A percentile compares a stretch with the other conserved stretches of the same genome.
Conservation (phyloP, 2,888 invertebrate species). For the Monochamus alternatus region DNA sequence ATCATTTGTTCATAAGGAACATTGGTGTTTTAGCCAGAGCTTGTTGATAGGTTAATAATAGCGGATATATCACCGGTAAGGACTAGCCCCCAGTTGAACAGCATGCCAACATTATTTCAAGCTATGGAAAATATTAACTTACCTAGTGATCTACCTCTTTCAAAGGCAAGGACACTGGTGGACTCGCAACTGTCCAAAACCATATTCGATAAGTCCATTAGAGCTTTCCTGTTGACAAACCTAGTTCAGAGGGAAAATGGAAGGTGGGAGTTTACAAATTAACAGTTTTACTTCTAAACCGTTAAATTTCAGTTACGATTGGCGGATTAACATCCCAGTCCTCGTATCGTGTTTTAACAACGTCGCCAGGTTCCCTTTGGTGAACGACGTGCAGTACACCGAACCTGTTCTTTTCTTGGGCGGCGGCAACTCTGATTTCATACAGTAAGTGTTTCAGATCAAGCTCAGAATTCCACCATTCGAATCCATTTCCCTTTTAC, state of each 20-base stretch:
- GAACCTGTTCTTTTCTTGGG: slow-evolving; percentile 89
- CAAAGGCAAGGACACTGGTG: slow-evolving; percentile 79
- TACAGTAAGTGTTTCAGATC: slow-evolving; percentile 75
- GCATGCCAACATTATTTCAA: slow-evolving; percentile 79
- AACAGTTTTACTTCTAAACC: background rate
- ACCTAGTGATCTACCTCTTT: slow-evolving; percentile 77
- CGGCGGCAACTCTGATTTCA: slow-evolving; percentile 87
- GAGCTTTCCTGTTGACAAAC: slow-evolving; percentile 90
- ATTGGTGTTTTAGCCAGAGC: slow-evolving; percentile 71
- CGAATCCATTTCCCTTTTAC: slow-evolving; percentile 32
- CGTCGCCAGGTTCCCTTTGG: slow-evolving; percentile 79
- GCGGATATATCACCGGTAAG: slow-evolving; percentile 82
- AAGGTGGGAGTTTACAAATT: slow-evolving; percentile 55
- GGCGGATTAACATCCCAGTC: slow-evolving; percentile 87
- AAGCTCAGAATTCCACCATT: slow-evolving; percentile 43
- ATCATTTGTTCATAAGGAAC: background rate
- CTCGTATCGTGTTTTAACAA: slow-evolving; percentile 79
- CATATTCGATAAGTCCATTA: slow-evolving; percentile 75
- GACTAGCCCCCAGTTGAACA: slow-evolving; percentile 76
- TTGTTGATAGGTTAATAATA: slow-evolving; percentile 79
- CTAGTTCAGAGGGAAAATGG: slow-evolving; percentile 73
- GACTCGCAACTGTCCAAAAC: slow-evolving; percentile 77
- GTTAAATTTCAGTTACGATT: slow-evolving; percentile 73
- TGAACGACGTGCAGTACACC: slow-evolving; percentile 58
- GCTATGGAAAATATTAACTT: slow-evolving; percentile 78